Percentiles rank a stretch among this genome's conserved stretches.
phyloP scores from a whole-genome alignment of 2,113 vertebrate genomes.

The Anarhynchus alexandrinus region DNA sequence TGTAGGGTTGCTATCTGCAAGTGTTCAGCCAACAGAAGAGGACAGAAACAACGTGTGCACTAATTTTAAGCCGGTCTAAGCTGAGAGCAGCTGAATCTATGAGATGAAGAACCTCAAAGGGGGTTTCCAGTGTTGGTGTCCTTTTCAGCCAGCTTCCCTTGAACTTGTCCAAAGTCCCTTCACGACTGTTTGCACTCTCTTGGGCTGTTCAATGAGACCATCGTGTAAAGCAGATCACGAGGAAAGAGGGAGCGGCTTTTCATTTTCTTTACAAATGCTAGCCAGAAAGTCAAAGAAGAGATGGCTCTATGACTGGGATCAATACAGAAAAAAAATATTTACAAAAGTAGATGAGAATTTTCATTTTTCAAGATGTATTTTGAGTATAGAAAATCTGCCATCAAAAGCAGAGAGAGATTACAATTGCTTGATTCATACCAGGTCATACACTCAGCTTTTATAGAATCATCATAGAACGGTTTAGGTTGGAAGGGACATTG shows the following conservation, averaged over 20 bases:
- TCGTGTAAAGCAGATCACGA: not conserved
- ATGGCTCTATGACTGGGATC: not conserved
- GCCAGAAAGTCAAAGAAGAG: not conserved
- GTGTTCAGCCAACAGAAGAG: not conserved
- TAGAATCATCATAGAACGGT: too few relatives aligned
- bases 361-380: too few relatives aligned
- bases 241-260: not conserved
- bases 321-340: not conserved
- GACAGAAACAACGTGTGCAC: not conserved
- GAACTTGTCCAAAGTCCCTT: not conserved
- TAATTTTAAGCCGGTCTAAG: slow-evolving; percentile 14
- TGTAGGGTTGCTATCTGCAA: not conserved
- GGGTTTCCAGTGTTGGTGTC: not conserved
- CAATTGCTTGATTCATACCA: too few relatives aligned
- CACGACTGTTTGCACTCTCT: not conserved
- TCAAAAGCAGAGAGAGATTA: too few relatives aligned
- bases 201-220: not conserved
- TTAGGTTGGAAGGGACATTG: too few relatives aligned
- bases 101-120: not conserved
- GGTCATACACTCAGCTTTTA: too few relatives aligned
- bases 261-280: not conserved
- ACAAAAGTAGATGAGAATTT: not conserved
- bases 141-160: not conserved
- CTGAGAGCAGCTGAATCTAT: not conserved
- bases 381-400: too few relatives aligned